Evolutionary conservation across 2,888 invertebrate genomes (phyloP), one percentile per base, ranked within the genome.

Genomic region (Tetranychus truncatus): DNA sequence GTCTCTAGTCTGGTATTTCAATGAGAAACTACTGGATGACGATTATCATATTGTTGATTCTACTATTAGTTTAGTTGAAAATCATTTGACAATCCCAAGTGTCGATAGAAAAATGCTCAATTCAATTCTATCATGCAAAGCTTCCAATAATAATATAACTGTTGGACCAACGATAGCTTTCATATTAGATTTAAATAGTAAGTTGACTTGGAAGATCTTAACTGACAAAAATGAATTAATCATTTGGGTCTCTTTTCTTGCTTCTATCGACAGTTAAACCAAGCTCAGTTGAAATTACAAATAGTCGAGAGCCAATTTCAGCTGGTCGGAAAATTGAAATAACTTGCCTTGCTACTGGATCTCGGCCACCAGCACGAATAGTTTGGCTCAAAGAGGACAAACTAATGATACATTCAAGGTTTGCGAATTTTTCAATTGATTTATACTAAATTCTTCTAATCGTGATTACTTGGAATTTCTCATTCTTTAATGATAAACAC

Each of bases 91-190:
- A 9, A 69, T 69, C 9, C 9, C 2, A 9, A 69, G n/a, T 69
- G n/a, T 69, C 2, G 69, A 24, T 69, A 20, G n/a, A 69, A 69
- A 24, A 24, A 24, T 24, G 11, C 69, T 69, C 21, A 69, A 69
- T 69, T 69, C 69, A 20, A 24, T 69, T n/a, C 4, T 69, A 20
- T 24, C 69, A 24, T 69, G 69, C n/a, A 69, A 69, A 5, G 69
- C 69, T 15, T 18, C 24, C 15, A 69, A 24, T 69, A 24, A 69
- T 24, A 69, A 69, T 6, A 15, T 24, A 1, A 69, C 69, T 55
- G 15, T 15, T 55, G 55, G 55, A 6, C 55, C 55, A 55, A 55
- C 55, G 15, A 7, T 55, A 55, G 9, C 55, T 15, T 55, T 55
- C 9, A 55, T 15, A 15, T 55, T 55, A 55, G 55, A 55, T 55